Evolutionary conservation across 2,888 invertebrate species (phyloP), one percentile per base, ranked within the genome.

Genomic region (Prostheceraeus crozeri): DNA sequence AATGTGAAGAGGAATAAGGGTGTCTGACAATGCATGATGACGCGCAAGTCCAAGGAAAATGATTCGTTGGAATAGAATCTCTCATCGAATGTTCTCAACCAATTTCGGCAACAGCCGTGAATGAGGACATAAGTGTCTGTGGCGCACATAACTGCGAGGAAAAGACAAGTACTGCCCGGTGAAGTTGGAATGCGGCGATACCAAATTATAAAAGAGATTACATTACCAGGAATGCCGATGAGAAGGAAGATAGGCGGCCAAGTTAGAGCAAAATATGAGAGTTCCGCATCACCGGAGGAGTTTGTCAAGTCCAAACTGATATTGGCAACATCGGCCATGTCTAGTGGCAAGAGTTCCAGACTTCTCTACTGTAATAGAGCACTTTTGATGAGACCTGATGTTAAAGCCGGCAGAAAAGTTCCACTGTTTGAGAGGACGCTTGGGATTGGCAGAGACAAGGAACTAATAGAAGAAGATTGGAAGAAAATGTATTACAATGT

Each of bases 1-100:
- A 40, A 60, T 10, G 60, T 60, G 30, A 60, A 60, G 1, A 61
- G n/a, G 61, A 61, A 36, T 2, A 60, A 19, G n/a, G 60, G 60
- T 11, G 23, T 21, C 27, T 30, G 27, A 30, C 60, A 60, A 4
- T 45, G 40, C 31, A 60, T 36, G 2, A 36, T 30, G 25, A 40
- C 46, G 3, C 60, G 62, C 8, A 60, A 16, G 23, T 60, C 60
- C 11, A 57, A 28, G 16, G 16, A 28, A n/a, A n/a, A n/a, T 21
- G 25, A 14, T 14, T 30, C 48, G 48, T 48, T 48, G 19, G 48
- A 11, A 4, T 31, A 28, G 4, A 31, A 33, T 3, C 16, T 16
- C 4, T 23, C 30, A 16, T 25, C 45, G 1, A 60, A 25, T 6
- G 25, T 61, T n/a, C 40, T 62, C 19, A 60, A n/a, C 59, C 56